Evolutionary conservation across 2,888 invertebrate species (phyloP).

Genomic region (Sphaeridia pumilis): DNA sequence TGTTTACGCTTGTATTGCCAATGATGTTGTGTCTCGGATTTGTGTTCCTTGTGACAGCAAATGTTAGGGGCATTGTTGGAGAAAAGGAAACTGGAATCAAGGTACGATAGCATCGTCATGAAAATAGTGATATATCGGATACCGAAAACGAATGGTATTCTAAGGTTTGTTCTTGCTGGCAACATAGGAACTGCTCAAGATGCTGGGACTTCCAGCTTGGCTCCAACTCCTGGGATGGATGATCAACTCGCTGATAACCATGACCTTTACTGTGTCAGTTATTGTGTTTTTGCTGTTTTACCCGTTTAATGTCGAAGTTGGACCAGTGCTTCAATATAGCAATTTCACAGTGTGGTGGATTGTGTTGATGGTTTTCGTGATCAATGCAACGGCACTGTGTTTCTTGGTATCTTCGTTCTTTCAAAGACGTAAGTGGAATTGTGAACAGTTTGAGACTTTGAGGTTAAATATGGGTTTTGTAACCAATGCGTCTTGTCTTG

Average conservation of each 20-base stretch:
- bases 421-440: conserved; percentile 40
- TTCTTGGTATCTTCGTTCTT: conserved; percentile 42
- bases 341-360: conserved; percentile 39
- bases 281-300: conserved; percentile 39
- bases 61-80: conserved; percentile 48
- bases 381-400: conserved; percentile 40
- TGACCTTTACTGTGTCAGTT: conserved; percentile 38
- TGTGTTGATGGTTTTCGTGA: conserved; percentile 40
- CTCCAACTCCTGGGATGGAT: conserved; percentile 48
- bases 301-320: conserved; percentile 28
- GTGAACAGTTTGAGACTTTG: too few relatives aligned
- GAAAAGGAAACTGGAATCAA: conserved; percentile 51
- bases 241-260: conserved; percentile 41
- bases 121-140: not conserved
- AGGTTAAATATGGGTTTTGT: too few relatives aligned
- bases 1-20: conserved; percentile 38
- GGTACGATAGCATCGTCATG: conserved; percentile 38
- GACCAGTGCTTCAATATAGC: conserved; percentile 38
- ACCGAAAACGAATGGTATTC: too few relatives aligned
- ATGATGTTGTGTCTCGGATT: conserved; percentile 42
- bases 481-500: too few relatives aligned
- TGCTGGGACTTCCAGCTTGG: conserved; percentile 47
- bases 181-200: conserved; percentile 48
- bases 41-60: conserved; percentile 45
- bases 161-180: too few relatives aligned